phyloP scores from a whole-genome alignment of 1,140 invertebrate genomes.

The Aphelinus certus region DNA sequence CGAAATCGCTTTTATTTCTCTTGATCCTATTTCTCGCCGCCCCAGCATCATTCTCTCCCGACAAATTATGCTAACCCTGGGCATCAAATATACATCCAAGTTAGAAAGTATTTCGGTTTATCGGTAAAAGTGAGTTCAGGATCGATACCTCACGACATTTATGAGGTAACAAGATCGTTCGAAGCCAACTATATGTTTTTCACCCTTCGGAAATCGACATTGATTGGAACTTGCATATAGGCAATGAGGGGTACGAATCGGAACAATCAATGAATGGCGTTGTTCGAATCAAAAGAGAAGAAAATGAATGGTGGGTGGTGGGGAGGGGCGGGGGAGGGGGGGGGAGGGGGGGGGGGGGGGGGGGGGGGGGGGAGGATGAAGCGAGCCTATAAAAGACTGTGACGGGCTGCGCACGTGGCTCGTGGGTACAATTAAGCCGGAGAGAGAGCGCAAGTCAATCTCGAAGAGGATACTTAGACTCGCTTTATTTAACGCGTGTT shows the following conservation, averaged over 20 bases:
- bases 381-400: background rate
- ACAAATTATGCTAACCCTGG: background rate
- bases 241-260: too few relatives aligned
- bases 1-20: conserved; percentile 12
- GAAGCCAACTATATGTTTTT: too few relatives aligned
- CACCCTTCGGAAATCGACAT: background rate
- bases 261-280: background rate
- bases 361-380: background rate
- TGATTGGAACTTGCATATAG: too few relatives aligned
- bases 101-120: too few relatives aligned
- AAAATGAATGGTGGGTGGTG: background rate
- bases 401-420: conserved; percentile 37
- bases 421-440: conserved; percentile 45
- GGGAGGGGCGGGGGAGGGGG: too few relatives aligned
- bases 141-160: too few relatives aligned
- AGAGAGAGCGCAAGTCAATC: conserved; percentile 42
- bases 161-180: too few relatives aligned
- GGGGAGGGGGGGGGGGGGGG: background rate
- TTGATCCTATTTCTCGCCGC: background rate
- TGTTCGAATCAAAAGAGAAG: background rate
- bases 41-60: background rate
- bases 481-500: conserved; percentile 65
- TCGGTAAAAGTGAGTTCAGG: too few relatives aligned
- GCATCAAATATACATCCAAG: too few relatives aligned
- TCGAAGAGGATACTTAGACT: conserved; percentile 45